phyloP scores from a whole-genome alignment of 2,113 vertebrate genomes.

The Dromaius novaehollandiae region DNA sequence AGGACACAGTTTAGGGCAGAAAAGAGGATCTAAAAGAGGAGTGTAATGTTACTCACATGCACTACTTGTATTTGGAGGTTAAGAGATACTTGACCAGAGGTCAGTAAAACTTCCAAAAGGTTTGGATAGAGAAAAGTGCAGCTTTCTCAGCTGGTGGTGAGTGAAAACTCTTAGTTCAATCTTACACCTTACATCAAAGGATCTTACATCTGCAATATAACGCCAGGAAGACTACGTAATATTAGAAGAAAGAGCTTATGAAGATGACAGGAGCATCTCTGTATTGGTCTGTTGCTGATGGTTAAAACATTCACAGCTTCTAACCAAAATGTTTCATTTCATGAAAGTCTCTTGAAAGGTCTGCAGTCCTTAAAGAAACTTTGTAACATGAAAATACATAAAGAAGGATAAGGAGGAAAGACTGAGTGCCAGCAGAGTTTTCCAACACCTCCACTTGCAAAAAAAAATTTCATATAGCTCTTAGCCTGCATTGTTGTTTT shows the following conservation, averaged over 20 bases:
- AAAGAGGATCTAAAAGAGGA: neutral
- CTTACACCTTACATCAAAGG: slow-evolving; percentile 13
- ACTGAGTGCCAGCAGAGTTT: neutral
- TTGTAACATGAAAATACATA: neutral
- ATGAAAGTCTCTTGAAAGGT: neutral
- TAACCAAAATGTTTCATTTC: neutral
- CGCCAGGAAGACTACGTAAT: neutral
- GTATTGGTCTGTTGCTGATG: neutral
- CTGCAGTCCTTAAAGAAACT: neutral
- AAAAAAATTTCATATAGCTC: neutral
- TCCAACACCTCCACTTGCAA: neutral
- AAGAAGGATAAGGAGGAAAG: neutral
- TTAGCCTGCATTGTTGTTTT: neutral
- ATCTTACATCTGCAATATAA: neutral
- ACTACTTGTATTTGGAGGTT: neutral
- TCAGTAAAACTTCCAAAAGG: slow-evolving; percentile 45
- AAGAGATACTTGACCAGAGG: slow-evolving; percentile 15
- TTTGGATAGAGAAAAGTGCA: neutral
- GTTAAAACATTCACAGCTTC: slow-evolving; percentile 14
- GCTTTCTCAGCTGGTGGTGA: slow-evolving; percentile 31
- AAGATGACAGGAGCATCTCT: neutral
- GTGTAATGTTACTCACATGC: neutral
- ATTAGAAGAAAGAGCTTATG: neutral
- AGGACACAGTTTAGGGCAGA: neutral
- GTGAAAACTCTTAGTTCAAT: neutral